phyloP scores from a whole-genome alignment of 1,140 invertebrate species.

The Cyphomyrmex costatus region DNA sequence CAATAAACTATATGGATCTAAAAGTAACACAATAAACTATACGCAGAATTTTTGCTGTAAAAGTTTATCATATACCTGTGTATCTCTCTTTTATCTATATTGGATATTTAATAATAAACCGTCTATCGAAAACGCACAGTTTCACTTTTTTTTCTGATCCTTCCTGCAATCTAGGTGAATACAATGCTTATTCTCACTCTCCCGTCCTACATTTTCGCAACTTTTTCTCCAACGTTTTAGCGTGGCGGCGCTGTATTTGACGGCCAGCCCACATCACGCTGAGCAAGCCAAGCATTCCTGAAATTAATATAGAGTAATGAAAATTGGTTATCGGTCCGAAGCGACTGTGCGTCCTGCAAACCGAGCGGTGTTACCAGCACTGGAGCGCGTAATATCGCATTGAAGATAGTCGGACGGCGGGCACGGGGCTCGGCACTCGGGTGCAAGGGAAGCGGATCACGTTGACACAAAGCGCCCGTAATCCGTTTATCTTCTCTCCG shows the following conservation, averaged over 20 bases:
- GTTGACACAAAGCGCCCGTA: slow-evolving; percentile 85
- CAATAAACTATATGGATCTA: background rate
- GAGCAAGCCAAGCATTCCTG: slow-evolving; percentile 43
- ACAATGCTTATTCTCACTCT: background rate
- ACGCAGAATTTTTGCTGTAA: background rate
- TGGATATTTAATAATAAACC: background rate
- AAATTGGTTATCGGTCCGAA: slow-evolving; percentile 85
- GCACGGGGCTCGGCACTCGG: slow-evolving; percentile 74
- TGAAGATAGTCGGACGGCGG: slow-evolving; percentile 76
- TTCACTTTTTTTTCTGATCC: background rate
- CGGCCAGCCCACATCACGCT: background rate
- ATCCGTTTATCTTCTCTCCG: slow-evolving; percentile 86
- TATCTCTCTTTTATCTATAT: too few species aligned
- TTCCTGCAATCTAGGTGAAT: background rate
- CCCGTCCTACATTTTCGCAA: background rate
- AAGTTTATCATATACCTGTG: background rate
- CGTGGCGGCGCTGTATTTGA: background rate
- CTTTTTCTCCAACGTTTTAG: slow-evolving; percentile 15
- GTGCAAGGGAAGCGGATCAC: slow-evolving; percentile 83
- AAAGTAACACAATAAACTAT: too few species aligned
- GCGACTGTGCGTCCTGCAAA: slow-evolving; percentile 75
- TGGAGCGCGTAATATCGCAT: slow-evolving; percentile 84
- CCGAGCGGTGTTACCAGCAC: slow-evolving; percentile 81
- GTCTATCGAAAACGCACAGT: too few species aligned
- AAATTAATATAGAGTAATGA: slow-evolving; percentile 84